These are phyloP conservation scores for Diprion similis DNA, from an alignment of 1,140 invertebrate genomes.

Conservation along the genomic window DNA sequence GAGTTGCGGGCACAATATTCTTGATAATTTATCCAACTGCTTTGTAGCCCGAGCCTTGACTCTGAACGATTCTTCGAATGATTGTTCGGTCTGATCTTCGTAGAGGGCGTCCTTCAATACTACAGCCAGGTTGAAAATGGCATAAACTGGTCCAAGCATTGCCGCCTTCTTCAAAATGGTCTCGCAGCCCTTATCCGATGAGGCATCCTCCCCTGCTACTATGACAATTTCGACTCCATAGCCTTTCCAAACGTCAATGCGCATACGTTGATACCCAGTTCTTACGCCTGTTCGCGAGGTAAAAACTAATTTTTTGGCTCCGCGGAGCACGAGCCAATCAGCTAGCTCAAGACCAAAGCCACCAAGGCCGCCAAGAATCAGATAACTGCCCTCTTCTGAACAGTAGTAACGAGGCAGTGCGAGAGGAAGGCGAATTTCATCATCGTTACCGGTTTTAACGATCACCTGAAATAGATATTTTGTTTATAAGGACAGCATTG, in stretches of 20 bases:
- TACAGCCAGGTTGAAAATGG: constrained; percentile 82
- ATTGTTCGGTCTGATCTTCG: constrained; percentile 62
- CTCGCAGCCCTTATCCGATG: constrained; percentile 59
- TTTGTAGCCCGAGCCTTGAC: constrained; percentile 63
- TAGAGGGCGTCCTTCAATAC: constrained; percentile 64
- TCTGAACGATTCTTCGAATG: constrained; percentile 57
- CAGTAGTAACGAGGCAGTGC: constrained; percentile 66
- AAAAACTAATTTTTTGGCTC: constrained; percentile 72
- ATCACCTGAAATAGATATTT: constrained; percentile 64
- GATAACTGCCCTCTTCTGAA: constrained; percentile 52
- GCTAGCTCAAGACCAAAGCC: constrained; percentile 83
- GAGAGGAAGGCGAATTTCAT: constrained; percentile 41
- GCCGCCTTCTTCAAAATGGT: constrained; percentile 66
- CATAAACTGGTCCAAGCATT: constrained; percentile 71
- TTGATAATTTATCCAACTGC: constrained; percentile 59
- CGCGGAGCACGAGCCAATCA: constrained; percentile 78
- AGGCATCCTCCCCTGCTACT: constrained; percentile 59
- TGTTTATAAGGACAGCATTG: no score
- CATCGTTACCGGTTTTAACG: constrained; percentile 64
- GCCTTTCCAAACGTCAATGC: constrained; percentile 61
- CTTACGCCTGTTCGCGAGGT: constrained; percentile 73
- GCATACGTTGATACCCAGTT: constrained; percentile 73
- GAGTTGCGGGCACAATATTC: constrained; percentile 61
- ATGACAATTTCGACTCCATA: constrained; percentile 63
- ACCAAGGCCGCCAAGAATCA: constrained; percentile 74